Evolutionary conservation across 2,888 invertebrate species (phyloP), one percentile per base, ranked within the genome.

Genomic region (Sceliomorpha sp.): DNA sequence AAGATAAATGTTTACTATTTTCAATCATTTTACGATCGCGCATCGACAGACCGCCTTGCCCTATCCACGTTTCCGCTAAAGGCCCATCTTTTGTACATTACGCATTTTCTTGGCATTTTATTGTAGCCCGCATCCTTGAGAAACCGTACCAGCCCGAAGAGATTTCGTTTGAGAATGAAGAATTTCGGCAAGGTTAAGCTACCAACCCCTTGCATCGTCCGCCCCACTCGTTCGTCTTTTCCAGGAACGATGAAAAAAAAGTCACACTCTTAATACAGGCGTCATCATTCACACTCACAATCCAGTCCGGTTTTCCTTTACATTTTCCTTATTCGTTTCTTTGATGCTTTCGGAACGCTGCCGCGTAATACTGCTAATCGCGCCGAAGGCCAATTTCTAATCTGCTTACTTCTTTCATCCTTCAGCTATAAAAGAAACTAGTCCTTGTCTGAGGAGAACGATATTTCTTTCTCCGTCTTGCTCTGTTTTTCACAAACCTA

Each of bases 371-470:
- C 48, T 63, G 50, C 48, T 63, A 59, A 58, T 60, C 58, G 56
- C 64, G 70, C 67, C 75, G 79, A 81, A 85, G 84, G 81, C 75
- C 82, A 85, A 87, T 86, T 87, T 86, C 85, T 85, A 85, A 83
- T 83, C 80, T 78, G 77, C 72, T 70, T 62, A 58, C 59, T 69
- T 80, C 80, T 75, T 70, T 70, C 62, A 45, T 64, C 63, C 47
- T 74, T 77, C 79, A 79, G 81, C 77, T 80, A 82, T 80, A 79
- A 83, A 80, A 76, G 80, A 81, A 82, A 82, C 79, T 55, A 66
- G 58, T 74, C 76, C 77, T 79, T 74, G 80, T 60, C 51, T 20
- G 42, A 59, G 39, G 31, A 40, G 58, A 59, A 59, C 32, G 24
- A 7, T 14, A 17, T 42, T 51, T 45, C 44, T 29, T 59, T 48